Conservation (phyloP, 2,888 invertebrate genomes). For the Ormyrus thymus region DNA sequence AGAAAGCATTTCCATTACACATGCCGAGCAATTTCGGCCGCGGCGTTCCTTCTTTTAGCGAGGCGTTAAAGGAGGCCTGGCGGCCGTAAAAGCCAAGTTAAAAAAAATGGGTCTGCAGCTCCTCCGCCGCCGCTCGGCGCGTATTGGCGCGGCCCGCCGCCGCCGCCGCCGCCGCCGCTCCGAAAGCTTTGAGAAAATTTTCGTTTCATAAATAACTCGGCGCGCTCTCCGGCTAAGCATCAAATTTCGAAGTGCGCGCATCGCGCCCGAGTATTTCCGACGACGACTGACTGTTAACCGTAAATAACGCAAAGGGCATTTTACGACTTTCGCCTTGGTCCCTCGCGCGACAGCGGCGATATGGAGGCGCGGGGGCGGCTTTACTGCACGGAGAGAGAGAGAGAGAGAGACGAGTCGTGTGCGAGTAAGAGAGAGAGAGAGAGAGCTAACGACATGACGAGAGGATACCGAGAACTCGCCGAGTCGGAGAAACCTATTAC, state of each 20-base stretch:
- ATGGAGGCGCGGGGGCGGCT: background rate
- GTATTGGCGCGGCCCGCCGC: too few relatives aligned
- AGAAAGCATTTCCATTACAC: constrained; percentile 28
- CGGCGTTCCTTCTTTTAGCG: constrained; percentile 23
- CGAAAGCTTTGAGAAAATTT: constrained; percentile 32
- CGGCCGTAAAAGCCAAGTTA: constrained; percentile 24
- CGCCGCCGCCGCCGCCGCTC: background rate
- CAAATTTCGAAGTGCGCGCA: constrained; percentile 48
- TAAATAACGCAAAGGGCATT: constrained; percentile 55
- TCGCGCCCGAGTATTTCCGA: constrained; percentile 38
- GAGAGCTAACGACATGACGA: constrained; percentile 18
- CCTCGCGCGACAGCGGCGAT: constrained; percentile 19
- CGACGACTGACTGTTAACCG: constrained; percentile 51
- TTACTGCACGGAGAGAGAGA: background rate
- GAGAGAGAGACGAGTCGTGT: background rate
- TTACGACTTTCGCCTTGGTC: constrained; percentile 50
- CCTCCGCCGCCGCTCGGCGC: too few relatives aligned
- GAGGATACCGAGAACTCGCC: constrained; percentile 6
- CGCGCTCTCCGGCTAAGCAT: constrained; percentile 28
- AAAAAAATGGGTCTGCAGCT: background rate
- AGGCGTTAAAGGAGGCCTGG: constrained; percentile 15
- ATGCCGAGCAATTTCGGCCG: constrained; percentile 23
- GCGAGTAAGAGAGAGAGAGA: background rate
- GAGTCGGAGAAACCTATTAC: constrained; percentile 58
- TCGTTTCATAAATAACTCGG: constrained; percentile 50